These are phyloP conservation scores for Diarsia brunnea DNA, from an alignment of 2,888 invertebrate species.

Conservation along the genomic window DNA sequence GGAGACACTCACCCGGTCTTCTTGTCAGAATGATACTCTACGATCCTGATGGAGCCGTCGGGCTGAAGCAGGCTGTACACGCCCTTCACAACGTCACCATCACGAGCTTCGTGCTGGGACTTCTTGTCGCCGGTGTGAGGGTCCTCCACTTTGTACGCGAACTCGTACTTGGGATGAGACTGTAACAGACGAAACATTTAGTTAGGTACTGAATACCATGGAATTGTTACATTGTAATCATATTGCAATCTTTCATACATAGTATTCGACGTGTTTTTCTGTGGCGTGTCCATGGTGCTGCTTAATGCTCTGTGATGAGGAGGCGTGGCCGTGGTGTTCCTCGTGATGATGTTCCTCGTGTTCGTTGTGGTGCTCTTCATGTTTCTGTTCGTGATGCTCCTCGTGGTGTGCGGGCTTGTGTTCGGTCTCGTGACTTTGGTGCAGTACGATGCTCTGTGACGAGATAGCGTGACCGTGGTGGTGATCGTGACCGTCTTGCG, in stretches of 20 bases:
- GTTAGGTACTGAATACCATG: too few relatives aligned
- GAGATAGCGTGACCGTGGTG: conserved; percentile 74
- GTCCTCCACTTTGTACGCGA: conserved; percentile 88
- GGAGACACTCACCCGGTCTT: conserved; percentile 44
- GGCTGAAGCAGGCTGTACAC: conserved; percentile 86
- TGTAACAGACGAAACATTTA: too few relatives aligned
- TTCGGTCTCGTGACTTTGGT: background rate
- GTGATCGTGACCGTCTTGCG: conserved; percentile 55
- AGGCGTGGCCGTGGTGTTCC: conserved; percentile 50
- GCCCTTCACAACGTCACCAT: conserved; percentile 91
- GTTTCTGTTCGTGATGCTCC: background rate
- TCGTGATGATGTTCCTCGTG: conserved; percentile 68
- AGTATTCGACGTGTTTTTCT: conserved; percentile 60
- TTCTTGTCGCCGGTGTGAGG: conserved; percentile 80
- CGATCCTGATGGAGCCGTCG: conserved; percentile 79
- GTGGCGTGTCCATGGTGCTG: conserved; percentile 53
- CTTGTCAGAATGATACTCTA: conserved; percentile 63
- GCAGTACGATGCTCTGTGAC: conserved; percentile 54
- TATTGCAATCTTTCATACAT: too few relatives aligned
- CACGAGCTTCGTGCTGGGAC: conserved; percentile 83
- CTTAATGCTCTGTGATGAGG: conserved; percentile 59
- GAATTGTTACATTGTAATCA: too few relatives aligned
- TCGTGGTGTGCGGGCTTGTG: background rate
- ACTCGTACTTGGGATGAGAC: conserved; percentile 88
- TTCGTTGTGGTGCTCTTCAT: conserved; percentile 4